Base-by-base conservation (phyloP, 2,888 invertebrate species). In the Caenorhabditis zanzibari region DNA sequence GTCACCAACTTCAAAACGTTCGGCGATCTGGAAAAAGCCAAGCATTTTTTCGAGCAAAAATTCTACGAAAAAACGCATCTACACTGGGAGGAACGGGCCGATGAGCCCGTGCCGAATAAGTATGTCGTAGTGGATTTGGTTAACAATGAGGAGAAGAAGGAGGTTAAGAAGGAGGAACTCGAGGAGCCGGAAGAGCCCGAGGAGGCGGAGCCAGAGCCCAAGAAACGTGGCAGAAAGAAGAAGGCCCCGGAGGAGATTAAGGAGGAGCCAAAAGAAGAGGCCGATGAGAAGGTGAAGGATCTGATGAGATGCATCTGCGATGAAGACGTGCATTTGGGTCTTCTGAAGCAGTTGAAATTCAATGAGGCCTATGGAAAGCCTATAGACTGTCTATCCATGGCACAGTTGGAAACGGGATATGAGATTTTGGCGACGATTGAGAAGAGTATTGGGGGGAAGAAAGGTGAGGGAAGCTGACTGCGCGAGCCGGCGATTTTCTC, bases 351-450 rank as follows among this genome's bases (percentile, higher is more conserved):
- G 44, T 41, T 84, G 61, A 80, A 84, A 41, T 84, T 76, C 63
- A 84, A 84, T 61, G 83, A 84, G 28, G 72, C 54, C 1, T 72
- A 72, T 47, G 83, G 83, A 80, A 84, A 80, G 59, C 80, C 80
- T 0, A 68, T 80, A 82, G 83, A 84, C 26, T 80, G 80, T 26
- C 75, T 84, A 19, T 74, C 74, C 0, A 2, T 73, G 54, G 69
- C 66, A 1, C 83, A 84, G 54, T 19, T 84, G 22, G 49, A 69
- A 3, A 69, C 54, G 0, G 83, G 83, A n/a, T 84, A 72, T 35
- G 54, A 80, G n/a, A 84, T 84, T 66, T 35, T 84, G 59, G 44
- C 19, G 14, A 61, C 61, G 16, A 76, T 84, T 22, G 83, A 84
- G 26, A 47, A 49, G 38, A 32, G 66, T 26, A 72, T 82, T 24